A percentile compares a stretch with the other conserved stretches of the same genome.
These are phyloP conservation scores for Netelia inedita DNA, from an alignment of 2,888 invertebrate genomes.

Conservation along the genomic window DNA sequence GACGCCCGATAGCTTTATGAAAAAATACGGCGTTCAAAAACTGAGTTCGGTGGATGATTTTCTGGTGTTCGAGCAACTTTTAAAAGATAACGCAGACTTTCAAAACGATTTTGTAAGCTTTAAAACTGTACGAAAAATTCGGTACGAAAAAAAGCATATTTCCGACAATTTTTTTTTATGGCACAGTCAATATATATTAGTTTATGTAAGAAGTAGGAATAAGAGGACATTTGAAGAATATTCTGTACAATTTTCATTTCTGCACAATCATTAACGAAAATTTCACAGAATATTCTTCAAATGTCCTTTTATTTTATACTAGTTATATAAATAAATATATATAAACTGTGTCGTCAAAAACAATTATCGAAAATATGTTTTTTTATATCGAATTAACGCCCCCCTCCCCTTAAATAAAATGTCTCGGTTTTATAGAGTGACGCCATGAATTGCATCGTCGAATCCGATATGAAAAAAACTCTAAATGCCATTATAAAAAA, in stretches of 20 bases:
- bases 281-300: too few species aligned
- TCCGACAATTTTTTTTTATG: neutral
- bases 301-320: too few species aligned
- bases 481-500: slow-evolving; percentile 33
- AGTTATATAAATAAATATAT: too few species aligned
- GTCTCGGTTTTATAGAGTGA: slow-evolving; percentile 22
- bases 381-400: too few species aligned
- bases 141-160: neutral
- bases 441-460: slow-evolving; percentile 39
- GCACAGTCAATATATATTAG: neutral
- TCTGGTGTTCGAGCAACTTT: neutral
- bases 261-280: too few species aligned
- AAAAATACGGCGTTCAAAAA: slow-evolving; percentile 22
- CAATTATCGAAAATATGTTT: too few species aligned
- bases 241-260: too few species aligned
- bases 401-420: too few species aligned
- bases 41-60: slow-evolving; percentile 16
- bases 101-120: slow-evolving; percentile 18
- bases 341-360: too few species aligned
- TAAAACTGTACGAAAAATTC: neutral
- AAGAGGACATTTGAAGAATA: too few species aligned
- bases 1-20: slow-evolving; percentile 25
- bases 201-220: neutral
- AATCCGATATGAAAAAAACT: slow-evolving; percentile 27
- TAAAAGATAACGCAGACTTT: slow-evolving; percentile 17